Conservation (phyloP, 2,888 invertebrate species). For the Pterostichus niger region DNA sequence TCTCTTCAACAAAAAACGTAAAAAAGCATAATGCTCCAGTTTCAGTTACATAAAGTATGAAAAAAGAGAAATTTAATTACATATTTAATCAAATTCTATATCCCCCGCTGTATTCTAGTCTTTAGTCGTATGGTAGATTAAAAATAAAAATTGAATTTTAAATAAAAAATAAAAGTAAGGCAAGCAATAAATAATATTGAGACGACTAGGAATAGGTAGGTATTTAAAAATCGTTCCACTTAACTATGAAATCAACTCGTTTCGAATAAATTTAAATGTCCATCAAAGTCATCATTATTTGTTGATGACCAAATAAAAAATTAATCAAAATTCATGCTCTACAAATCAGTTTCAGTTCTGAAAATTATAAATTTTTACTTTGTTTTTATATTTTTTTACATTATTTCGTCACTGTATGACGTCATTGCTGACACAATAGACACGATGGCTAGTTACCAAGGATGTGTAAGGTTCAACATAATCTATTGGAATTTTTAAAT, state of each 20-base stretch:
- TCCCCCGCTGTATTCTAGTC: neutral
- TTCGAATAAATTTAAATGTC: conserved; percentile 3
- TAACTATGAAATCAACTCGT: neutral
- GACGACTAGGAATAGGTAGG: neutral
- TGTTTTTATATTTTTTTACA: too few relatives aligned
- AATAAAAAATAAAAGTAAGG: conserved; percentile 4
- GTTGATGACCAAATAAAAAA: neutral
- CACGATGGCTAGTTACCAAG: too few relatives aligned
- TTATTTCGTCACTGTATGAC: too few relatives aligned
- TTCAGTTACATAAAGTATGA: conserved; percentile 1
- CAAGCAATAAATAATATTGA: neutral
- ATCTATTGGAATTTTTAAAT: too few relatives aligned
- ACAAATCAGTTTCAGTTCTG: too few relatives aligned
- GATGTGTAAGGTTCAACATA: too few relatives aligned
- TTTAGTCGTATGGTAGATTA: too few relatives aligned
- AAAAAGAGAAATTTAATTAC: conserved; percentile 10
- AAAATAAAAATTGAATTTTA: neutral
- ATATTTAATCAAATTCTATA: neutral
- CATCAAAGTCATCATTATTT: neutral
- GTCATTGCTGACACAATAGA: too few relatives aligned
- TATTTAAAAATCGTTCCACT: conserved; percentile 4
- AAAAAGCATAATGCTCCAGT: neutral
- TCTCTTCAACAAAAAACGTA: too few relatives aligned
- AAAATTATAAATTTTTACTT: too few relatives aligned
- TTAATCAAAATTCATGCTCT: neutral